Evolutionary conservation across 2,888 invertebrate genomes (phyloP).

Genomic region (Timema cristinae): DNA sequence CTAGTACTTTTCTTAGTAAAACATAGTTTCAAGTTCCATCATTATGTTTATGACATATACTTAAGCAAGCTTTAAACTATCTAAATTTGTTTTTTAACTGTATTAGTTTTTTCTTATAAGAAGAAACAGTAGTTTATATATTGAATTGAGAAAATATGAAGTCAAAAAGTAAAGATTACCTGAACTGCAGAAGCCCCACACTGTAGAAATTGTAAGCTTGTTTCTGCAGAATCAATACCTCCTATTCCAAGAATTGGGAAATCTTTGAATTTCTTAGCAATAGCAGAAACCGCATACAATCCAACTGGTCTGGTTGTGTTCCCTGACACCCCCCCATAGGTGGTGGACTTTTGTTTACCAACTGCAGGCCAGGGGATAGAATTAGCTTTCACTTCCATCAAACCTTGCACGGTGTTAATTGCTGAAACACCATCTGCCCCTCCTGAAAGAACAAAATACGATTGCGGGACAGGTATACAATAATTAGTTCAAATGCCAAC

Average conservation of each 20-base stretch:
- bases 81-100: too few species aligned
- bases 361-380: constrained; percentile 91
- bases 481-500: too few species aligned
- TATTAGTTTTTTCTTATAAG: too few species aligned
- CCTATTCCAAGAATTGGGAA: constrained; percentile 95
- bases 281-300: constrained; percentile 82
- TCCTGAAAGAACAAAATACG: constrained; percentile 50
- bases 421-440: constrained; percentile 94
- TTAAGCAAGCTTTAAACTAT: too few species aligned
- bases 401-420: constrained; percentile 93
- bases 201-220: constrained; percentile 89
- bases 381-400: constrained; percentile 82
- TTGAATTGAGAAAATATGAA: too few species aligned
- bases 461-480: too few species aligned
- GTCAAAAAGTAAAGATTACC: constrained; percentile 46
- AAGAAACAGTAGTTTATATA: too few species aligned
- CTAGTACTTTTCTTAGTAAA: too few species aligned
- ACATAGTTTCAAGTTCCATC: too few species aligned
- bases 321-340: constrained; percentile 91
- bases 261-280: constrained; percentile 76
- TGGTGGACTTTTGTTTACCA: constrained; percentile 73
- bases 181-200: constrained; percentile 92
- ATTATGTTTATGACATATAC: too few species aligned
- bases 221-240: constrained; percentile 95
- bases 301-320: constrained; percentile 96